These are phyloP conservation scores for Drosophila hawaiiensis DNA, from an alignment of 2,888 invertebrate genomes.

Conservation along the genomic window DNA sequence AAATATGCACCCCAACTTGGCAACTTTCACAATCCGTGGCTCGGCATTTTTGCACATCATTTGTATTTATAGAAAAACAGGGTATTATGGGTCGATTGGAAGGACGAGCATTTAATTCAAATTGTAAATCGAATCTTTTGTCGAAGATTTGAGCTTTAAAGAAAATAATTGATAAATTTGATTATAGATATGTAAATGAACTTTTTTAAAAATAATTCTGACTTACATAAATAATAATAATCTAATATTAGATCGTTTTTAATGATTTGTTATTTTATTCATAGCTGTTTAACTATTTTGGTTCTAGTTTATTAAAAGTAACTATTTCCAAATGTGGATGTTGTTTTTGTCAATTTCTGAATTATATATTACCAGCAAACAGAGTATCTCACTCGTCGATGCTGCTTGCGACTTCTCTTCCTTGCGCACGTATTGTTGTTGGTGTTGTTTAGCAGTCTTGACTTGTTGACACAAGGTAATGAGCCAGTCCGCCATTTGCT, in stretches of 20 bases:
- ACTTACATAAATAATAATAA: neutral
- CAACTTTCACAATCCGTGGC: slow-evolving; percentile 28
- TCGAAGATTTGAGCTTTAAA: neutral
- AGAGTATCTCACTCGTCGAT: slow-evolving; percentile 2
- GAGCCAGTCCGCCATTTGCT: slow-evolving; percentile 72
- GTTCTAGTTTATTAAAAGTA: rapidly evolving
- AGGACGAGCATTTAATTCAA: too few relatives aligned
- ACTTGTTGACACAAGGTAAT: slow-evolving; percentile 80
- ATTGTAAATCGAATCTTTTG: neutral
- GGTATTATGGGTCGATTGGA: neutral
- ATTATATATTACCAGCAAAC: neutral
- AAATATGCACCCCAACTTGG: slow-evolving; percentile 32
- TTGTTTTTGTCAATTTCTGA: neutral
- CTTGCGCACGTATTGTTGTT: slow-evolving; percentile 9
- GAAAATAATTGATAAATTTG: neutral
- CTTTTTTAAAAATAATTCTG: neutral
- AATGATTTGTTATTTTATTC: neutral
- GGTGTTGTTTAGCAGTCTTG: slow-evolving; percentile 61
- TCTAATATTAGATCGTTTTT: neutral
- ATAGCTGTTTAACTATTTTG: neutral
- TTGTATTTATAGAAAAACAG: neutral
- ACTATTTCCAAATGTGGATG: neutral
- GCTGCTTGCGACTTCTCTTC: neutral
- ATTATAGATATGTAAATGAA: too few relatives aligned
- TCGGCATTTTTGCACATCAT: slow-evolving; percentile 10